phyloP scores from a whole-genome alignment of 2,888 invertebrate genomes.

The Trisateles emortualis region DNA sequence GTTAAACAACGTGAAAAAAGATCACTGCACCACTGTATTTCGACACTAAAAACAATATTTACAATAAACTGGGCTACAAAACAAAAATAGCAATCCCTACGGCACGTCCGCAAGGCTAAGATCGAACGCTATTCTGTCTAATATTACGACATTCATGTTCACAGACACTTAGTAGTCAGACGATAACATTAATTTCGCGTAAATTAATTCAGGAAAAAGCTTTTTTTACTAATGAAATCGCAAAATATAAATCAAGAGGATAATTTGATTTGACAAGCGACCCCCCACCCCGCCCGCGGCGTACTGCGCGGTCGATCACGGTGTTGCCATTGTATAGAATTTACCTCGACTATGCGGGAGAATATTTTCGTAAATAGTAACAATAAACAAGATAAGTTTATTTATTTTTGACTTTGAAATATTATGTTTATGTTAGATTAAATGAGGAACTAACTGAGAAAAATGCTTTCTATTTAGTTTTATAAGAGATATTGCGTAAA shows the following conservation, averaged over 20 bases:
- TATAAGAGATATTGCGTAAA: background rate
- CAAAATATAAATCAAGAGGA: conserved; percentile 62
- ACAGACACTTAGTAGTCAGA: conserved; percentile 46
- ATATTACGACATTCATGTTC: conserved; percentile 52
- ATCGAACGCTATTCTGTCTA: conserved; percentile 25
- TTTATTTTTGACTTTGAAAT: conserved; percentile 28
- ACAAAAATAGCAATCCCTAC: conserved; percentile 76
- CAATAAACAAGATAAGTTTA: conserved; percentile 28
- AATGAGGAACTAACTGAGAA: background rate
- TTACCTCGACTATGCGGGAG: conserved; percentile 50
- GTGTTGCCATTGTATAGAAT: conserved; percentile 63
- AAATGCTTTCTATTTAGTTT: conserved; percentile 9
- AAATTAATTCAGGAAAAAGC: conserved; percentile 74
- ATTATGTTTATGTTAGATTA: conserved; percentile 15
- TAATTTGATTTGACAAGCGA: conserved; percentile 78
- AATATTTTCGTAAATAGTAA: conserved; percentile 39
- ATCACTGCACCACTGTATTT: conserved; percentile 61
- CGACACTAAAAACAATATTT: conserved; percentile 81
- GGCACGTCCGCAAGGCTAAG: conserved; percentile 37
- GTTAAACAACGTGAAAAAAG: conserved; percentile 52
- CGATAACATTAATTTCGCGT: conserved; percentile 52
- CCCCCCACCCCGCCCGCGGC: conserved; percentile 61
- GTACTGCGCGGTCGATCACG: conserved; percentile 77
- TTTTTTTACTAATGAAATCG: conserved; percentile 67
- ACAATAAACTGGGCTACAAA: conserved; percentile 77